Base-by-base conservation (phyloP, 2,113 vertebrate genomes). In the Mormyrus lacerda region DNA sequence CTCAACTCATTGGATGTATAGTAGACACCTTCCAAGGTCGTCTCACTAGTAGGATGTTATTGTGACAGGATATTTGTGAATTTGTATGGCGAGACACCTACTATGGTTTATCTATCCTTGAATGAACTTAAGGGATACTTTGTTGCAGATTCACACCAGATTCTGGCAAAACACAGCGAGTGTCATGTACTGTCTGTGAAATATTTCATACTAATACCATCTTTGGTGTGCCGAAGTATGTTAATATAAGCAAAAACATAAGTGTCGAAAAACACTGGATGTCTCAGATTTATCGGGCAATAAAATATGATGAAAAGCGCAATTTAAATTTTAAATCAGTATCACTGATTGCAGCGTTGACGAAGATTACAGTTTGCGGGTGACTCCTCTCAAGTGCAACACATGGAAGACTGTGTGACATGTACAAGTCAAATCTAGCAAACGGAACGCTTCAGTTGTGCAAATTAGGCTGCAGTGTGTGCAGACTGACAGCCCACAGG, bases 381-480 rank as follows among this genome's bases (percentile, higher is more conserved):
- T 82, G 27, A 82, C 31, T 53, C 15, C 47, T 82, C 35, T 82
- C 48, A 50, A 35, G 21, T 53, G 73, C 47, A 83, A 42, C 31
- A 47, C 35, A 8, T 50, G 44, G 73, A 27, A 69, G 21, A 69
- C 0, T 21, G 10, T 17, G 27, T 50, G 7, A 4, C 48, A 31
- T 58, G 39, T 61, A 76, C 39, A 55, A 3, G 2, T 27, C 31
- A 11, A 44, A 42, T 2, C 31, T 6, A 48, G 69, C 31, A 69
- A 31, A 69, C n/a, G 0, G 47, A 73, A 42, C 24, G 53, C 48
- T 84, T 27, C 76, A 19, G 39, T 31, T 19, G 79, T 89, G 88
- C 88, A 84, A 89, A 61, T 84, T 48, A 89, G 79, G 76, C 27
- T 84, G 42, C 35, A 31, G 48, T 89, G 76, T 89, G 39, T 84